Base-by-base conservation (phyloP, 2,113 vertebrate genomes). In the Myrmecobius fasciatus region DNA sequence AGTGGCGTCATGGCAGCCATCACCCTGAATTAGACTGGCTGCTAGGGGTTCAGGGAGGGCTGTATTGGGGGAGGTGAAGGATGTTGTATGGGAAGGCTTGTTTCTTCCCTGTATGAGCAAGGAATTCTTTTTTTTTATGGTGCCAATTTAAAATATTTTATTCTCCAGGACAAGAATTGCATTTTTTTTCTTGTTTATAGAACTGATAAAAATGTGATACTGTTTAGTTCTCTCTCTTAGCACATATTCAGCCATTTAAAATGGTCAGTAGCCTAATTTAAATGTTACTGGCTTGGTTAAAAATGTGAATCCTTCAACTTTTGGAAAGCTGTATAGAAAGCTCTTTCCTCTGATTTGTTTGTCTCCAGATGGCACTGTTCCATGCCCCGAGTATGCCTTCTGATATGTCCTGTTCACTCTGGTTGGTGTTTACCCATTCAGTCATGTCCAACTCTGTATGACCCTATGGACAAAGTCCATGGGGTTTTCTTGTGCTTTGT, bases 1-100 rank as follows among this genome's bases (percentile, higher is more conserved):
- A 89, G 49, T 96, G 95, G 95, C 94, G 96, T 93, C 97, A 97
- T 75, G 17, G 94, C 51, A 96, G 93, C 96, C 52, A 0, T 2
- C 25, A 56, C 93, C 93, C 93, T 92, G 91, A 93, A 91, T 83
- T 83, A 43, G 20, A 83, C 20, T 2, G 67, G 67, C 67, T 83
- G 67, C n/a, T 2, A 1, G n/a, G n/a, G 67, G 5, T 24, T 83
- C 36, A 17, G 31, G 14, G 5, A n/a, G 36, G 31, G 36, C 0
- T 20, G 31, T 75, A 4, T 75, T n/a, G 36, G 36, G 36, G 93
- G 93, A 89, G 49, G 49, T 51, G 89, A 24, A 0, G 51, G 0
- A 90, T 91, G n/a, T 14, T 2, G 0, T 3, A 46, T 11, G 0
- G 31, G 92, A 2, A 48, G 56, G 52, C 67, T 92, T 2, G 22